Percentiles rank a stretch among this genome's conserved stretches.
Evolutionary conservation across 2,888 invertebrate species (phyloP).

Genomic region (Leptarthrus brevirostris): DNA sequence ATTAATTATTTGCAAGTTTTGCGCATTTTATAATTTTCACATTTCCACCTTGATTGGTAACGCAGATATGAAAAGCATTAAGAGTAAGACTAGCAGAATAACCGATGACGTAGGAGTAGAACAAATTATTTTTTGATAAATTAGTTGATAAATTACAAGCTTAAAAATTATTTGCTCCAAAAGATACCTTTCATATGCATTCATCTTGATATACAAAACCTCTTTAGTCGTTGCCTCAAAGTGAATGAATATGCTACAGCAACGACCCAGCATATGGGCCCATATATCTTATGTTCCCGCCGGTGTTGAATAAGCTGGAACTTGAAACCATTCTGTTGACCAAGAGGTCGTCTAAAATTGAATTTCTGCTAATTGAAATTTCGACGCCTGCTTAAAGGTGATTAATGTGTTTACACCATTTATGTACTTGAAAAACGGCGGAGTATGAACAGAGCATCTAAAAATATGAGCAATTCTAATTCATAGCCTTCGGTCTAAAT

Average conservation of each 20-base stretch:
- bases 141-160: conserved; percentile 17
- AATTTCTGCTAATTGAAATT: conserved; percentile 38
- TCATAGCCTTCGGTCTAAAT: too few species aligned
- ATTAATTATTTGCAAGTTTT: conserved; percentile 46
- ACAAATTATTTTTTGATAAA: conserved; percentile 13
- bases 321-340: background rate
- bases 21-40: conserved; percentile 47
- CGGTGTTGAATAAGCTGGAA: conserved; percentile 6
- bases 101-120: too few species aligned
- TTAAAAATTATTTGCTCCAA: background rate
- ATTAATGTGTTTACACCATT: conserved; percentile 26
- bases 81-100: background rate
- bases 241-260: background rate
- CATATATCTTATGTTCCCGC: conserved; percentile 35
- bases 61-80: background rate
- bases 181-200: background rate
- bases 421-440: background rate
- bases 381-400: conserved; percentile 42
- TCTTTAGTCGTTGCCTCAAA: background rate
- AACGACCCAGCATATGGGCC: conserved; percentile 17
- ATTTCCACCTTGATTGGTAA: conserved; percentile 15
- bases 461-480: background rate
- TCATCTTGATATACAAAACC: too few species aligned
- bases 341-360: background rate
- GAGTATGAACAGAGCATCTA: background rate